phyloP scores from a whole-genome alignment of 2,888 invertebrate species.

The Neria commutata region DNA sequence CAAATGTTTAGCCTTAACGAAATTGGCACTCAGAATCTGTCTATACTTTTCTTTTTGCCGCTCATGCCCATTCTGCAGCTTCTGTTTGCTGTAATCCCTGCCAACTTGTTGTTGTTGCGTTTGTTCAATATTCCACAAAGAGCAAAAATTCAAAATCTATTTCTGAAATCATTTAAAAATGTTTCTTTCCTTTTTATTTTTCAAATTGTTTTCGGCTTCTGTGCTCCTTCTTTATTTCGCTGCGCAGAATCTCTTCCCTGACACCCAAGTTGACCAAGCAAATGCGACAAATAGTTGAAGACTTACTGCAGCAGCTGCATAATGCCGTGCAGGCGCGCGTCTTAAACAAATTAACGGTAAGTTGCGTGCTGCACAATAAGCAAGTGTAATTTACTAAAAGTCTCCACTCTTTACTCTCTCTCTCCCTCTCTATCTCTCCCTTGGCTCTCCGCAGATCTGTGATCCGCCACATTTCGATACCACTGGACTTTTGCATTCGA shows the following conservation, averaged over 20 bases:
- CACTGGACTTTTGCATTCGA: slow-evolving; percentile 57
- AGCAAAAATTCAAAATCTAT: no score
- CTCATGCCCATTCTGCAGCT: no score
- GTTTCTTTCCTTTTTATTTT: background rate
- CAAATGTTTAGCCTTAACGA: no score
- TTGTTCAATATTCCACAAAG: no score
- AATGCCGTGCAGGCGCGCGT: slow-evolving; percentile 53
- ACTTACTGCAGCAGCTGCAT: slow-evolving; percentile 68
- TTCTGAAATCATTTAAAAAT: background rate
- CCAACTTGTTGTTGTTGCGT: no score
- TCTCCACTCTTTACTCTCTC: no score
- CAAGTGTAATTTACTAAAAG: no score
- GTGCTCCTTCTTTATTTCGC: no score
- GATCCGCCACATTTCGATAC: slow-evolving; percentile 60
- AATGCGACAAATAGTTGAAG: slow-evolving; percentile 66
- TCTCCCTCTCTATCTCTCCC: no score
- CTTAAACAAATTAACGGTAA: slow-evolving; percentile 55
- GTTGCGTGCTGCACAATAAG: slow-evolving; percentile 17
- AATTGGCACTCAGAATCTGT: no score
- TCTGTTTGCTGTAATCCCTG: no score
- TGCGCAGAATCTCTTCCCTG: slow-evolving; percentile 51
- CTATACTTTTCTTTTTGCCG: no score
- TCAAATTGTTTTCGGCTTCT: background rate
- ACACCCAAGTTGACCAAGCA: slow-evolving; percentile 58
- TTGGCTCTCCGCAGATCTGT: slow-evolving; percentile 49